phyloP scores from a whole-genome alignment of 2,888 invertebrate genomes.

The Metopia argyrocephala region DNA sequence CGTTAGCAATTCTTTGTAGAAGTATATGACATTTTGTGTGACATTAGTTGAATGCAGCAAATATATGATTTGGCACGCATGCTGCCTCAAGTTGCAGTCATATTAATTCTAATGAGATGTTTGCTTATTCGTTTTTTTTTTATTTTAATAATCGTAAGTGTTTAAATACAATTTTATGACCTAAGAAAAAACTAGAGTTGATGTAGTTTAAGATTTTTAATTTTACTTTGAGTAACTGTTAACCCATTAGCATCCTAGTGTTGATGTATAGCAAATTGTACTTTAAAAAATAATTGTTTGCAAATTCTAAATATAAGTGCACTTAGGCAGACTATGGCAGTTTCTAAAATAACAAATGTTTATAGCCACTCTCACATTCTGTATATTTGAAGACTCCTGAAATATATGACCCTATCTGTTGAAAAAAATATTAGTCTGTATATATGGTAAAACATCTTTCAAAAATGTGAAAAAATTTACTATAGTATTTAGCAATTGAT shows the following conservation, averaged over 20 bases:
- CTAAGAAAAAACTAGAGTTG: neutral
- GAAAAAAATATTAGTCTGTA: too few species aligned
- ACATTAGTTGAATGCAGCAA: conserved; percentile 50
- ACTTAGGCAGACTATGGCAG: too few species aligned
- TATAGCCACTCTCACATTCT: too few species aligned
- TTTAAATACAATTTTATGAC: conserved; percentile 37
- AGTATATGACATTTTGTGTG: conserved; percentile 1
- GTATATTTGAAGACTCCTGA: too few species aligned
- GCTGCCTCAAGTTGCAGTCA: conserved; percentile 48
- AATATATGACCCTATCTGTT: too few species aligned
- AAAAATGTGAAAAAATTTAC: too few species aligned
- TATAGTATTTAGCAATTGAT: too few species aligned
- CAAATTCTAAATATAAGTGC: too few species aligned
- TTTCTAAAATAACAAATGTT: too few species aligned
- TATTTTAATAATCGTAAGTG: conserved; percentile 13
- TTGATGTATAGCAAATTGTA: neutral
- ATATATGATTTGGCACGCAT: conserved; percentile 61
- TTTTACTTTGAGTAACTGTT: neutral
- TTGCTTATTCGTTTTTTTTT: neutral
- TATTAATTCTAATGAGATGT: conserved; percentile 12
- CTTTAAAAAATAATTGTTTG: neutral
- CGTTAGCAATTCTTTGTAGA: neutral
- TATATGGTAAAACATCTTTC: too few species aligned
- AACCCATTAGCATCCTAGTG: neutral
- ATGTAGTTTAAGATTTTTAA: conserved; percentile 13